These are phyloP conservation scores for Bombus impatiens DNA, from an alignment of 1,140 invertebrate genomes.

Conservation along the genomic window DNA sequence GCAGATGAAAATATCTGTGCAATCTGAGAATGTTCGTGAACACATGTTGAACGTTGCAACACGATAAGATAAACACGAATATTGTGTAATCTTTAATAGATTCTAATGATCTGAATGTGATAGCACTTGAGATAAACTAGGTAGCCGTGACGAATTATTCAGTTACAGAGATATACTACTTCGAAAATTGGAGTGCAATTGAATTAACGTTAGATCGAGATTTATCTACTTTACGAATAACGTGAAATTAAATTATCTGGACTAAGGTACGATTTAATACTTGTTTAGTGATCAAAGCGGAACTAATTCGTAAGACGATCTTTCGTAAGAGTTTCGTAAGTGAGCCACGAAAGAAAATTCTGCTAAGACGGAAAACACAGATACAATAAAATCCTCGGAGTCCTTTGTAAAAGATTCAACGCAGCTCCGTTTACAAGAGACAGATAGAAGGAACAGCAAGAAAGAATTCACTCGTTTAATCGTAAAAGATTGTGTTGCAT, in stretches of 20 bases:
- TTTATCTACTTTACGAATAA: neutral
- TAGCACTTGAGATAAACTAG: neutral
- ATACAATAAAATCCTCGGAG: neutral
- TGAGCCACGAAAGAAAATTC: neutral
- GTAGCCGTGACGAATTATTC: slow-evolving; percentile 6
- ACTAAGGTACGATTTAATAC: neutral
- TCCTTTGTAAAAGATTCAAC: neutral
- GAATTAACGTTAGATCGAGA: neutral
- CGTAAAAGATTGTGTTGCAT: slow-evolving; percentile 27
- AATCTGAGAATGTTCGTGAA: neutral
- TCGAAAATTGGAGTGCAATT: neutral
- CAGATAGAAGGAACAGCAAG: neutral
- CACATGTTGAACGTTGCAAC: neutral
- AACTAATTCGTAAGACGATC: neutral
- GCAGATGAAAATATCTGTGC: neutral
- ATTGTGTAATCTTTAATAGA: neutral
- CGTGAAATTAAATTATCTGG: neutral
- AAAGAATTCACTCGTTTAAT: neutral
- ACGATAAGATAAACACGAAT: neutral
- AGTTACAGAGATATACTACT: neutral
- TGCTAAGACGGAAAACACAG: neutral
- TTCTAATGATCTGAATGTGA: neutral
- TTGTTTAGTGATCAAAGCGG: neutral
- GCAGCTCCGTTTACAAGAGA: too few relatives aligned
- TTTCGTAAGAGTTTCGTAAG: neutral